A percentile compares a stretch with the other conserved stretches of the same genome.
Conservation (phyloP, 2,113 vertebrate genomes). For the Vulpes ferrilata region DNA sequence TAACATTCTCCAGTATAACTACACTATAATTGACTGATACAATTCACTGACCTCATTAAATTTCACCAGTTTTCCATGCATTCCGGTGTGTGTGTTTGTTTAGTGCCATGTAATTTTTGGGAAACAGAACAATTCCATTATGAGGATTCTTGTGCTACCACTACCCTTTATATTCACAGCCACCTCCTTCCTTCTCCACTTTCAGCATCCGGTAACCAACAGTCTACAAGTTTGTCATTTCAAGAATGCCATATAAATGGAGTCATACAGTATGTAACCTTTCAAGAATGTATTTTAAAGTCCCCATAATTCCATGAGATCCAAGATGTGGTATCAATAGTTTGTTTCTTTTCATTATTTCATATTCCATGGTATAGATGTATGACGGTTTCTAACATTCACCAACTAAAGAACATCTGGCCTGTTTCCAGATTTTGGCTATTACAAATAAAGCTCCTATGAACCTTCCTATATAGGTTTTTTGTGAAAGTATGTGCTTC, state of each 20-base stretch:
- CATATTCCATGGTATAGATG: neutral
- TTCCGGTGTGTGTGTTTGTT: neutral
- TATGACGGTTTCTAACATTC: neutral
- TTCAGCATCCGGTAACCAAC: neutral
- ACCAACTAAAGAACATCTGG: neutral
- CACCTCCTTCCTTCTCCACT: neutral
- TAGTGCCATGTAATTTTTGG: neutral
- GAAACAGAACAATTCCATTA: neutral
- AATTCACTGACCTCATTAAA: neutral
- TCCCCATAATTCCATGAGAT: neutral
- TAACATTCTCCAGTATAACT: neutral
- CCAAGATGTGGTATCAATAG: neutral
- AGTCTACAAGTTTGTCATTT: neutral
- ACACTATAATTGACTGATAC: neutral
- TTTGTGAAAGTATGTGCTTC: neutral
- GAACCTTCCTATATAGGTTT: neutral
- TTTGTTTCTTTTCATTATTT: neutral
- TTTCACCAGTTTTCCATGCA: neutral
- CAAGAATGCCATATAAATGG: neutral
- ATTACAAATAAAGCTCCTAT: neutral
- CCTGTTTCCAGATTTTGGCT: neutral
- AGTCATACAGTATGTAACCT: neutral
- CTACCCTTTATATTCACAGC: neutral
- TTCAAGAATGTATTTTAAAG: neutral
- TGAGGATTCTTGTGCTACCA: neutral